Conservation (phyloP, 2,113 vertebrate species). For the Atractosteus spatula region DNA sequence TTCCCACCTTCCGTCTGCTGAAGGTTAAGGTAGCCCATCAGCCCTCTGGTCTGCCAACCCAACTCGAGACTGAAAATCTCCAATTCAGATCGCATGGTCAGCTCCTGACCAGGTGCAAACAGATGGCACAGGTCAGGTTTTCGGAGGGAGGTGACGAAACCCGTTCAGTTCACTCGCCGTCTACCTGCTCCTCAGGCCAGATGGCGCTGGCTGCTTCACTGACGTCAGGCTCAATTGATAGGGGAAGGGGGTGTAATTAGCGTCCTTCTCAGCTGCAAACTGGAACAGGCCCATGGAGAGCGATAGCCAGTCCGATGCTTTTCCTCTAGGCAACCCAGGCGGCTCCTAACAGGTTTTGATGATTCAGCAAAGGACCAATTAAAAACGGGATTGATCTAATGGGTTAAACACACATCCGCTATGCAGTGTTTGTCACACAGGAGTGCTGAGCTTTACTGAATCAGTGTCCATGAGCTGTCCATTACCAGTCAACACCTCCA, state of each 20-base stretch:
- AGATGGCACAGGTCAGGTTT: neutral
- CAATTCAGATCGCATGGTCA: too few species aligned
- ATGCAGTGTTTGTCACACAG: neutral
- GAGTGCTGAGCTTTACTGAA: neutral
- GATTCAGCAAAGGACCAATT: neutral
- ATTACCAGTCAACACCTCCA: too few species aligned
- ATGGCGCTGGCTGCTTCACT: slow-evolving; percentile 41
- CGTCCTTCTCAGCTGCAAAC: slow-evolving; percentile 44
- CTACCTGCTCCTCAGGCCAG: slow-evolving; percentile 46
- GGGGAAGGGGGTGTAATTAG: slow-evolving; percentile 30
- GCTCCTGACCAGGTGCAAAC: too few species aligned
- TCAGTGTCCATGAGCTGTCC: neutral
- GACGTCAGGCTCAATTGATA: slow-evolving; percentile 42
- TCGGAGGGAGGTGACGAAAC: neutral
- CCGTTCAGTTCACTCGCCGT: slow-evolving; percentile 9
- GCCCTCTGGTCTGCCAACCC: neutral
- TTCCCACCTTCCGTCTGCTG: neutral
- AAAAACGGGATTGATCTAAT: neutral
- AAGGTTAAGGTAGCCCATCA: neutral
- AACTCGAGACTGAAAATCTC: too few species aligned
- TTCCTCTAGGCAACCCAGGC: too few species aligned
- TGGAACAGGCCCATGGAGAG: neutral
- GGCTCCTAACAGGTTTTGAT: neutral
- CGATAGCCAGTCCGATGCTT: too few species aligned
- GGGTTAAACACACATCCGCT: neutral